Base-by-base conservation (phyloP, 2,113 vertebrate species). In the Tapirus terrestris region DNA sequence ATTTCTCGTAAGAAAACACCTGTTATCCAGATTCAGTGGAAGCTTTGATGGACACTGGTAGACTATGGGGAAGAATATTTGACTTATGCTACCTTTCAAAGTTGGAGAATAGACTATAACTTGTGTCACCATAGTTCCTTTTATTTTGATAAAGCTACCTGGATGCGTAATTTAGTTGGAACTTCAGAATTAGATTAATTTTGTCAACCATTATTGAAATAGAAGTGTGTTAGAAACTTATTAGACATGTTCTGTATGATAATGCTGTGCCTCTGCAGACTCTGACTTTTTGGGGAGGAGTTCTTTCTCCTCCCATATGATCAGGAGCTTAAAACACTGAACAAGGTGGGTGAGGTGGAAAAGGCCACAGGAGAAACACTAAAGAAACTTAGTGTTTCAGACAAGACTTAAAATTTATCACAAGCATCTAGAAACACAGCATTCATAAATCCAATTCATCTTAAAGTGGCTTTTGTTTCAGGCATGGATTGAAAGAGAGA, bases 391-490 rank as follows among this genome's bases (percentile, higher is more conserved):
- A 39, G 39, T 39, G 39, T 39, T 39, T 39, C 75, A 75, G 75
- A 67, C 39, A 60, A 73, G 16, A 39, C 20, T 31, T 86, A 51
- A 60, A 48, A 91, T 79, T 72, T 51, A 89, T 80, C 73, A 60
- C 45, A 90, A 58, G 14, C 17, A 13, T 80, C 31, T 48, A 65
- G 45, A 80, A 91, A 61, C 63, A 79, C 7, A 85, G 51, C 43
- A 11, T 53, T 73, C 80, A 94, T 72, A 94, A 79, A 79, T 39
- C 16, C 67, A 75, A 86, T 33, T 91, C 39, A 45, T 94, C 86
- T 75, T 72, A 63, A 93, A 93, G 45, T 79, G 16, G 21, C 12
- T 63, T 75, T 83, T 96, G 33, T 92, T 75, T 92, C n/a, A 76
- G 73, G 43, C 11, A 68, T 81, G 11, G 11, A 60, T 61, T 39